phyloP scores from a whole-genome alignment of 2,113 vertebrate genomes.

The Nyctereutes procyonoides region DNA sequence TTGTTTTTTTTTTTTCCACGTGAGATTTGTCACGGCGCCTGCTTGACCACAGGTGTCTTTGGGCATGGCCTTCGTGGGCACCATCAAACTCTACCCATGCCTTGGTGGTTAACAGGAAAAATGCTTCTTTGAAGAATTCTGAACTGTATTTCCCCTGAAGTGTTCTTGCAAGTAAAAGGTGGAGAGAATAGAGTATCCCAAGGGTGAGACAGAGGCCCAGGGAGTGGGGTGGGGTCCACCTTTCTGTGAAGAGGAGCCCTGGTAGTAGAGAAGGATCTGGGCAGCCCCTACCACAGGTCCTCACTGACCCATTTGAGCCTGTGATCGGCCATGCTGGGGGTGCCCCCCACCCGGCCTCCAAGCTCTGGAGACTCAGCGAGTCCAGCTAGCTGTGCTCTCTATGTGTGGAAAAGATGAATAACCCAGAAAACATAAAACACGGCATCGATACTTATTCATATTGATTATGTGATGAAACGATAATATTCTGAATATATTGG shows the following conservation, averaged over 20 bases:
- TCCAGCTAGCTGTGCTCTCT: neutral
- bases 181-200: neutral
- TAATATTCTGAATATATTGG: neutral
- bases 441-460: neutral
- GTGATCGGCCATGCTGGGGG: fast-evolving
- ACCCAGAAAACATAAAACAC: neutral
- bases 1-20: neutral
- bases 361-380: neutral
- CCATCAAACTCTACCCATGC: neutral
- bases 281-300: fast-evolving
- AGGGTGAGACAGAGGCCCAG: neutral
- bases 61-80: neutral
- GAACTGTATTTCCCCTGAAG: neutral
- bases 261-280: neutral
- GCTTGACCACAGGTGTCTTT: neutral
- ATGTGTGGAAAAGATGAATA: no score
- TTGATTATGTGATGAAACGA: neutral
- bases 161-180: neutral
- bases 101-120: neutral
- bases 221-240: neutral
- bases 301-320: fast-evolving
- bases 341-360: no score
- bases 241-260: neutral
- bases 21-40: neutral
- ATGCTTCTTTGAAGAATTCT: neutral